A percentile compares a stretch with the other conserved stretches of the same genome.
These are phyloP conservation scores for Synergus itoensis DNA, from an alignment of 2,888 invertebrate genomes.

Conservation along the genomic window DNA sequence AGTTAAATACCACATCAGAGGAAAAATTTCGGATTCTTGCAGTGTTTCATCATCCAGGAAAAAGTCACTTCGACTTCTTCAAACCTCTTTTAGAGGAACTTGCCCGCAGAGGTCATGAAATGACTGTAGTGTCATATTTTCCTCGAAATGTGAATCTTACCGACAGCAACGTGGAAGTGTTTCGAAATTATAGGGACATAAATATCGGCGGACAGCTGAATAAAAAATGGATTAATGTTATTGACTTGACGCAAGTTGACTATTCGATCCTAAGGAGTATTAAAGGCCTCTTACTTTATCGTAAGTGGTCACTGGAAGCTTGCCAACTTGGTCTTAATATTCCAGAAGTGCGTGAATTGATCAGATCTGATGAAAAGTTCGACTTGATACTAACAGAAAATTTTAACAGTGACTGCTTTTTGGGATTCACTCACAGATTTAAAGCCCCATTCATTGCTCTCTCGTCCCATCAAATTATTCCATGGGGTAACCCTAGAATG, in stretches of 20 bases:
- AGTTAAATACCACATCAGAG: neutral
- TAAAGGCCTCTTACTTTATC: neutral
- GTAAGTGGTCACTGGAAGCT: slow-evolving; percentile 11
- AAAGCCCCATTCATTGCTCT: slow-evolving; percentile 82
- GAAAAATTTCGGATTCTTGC: slow-evolving; percentile 80
- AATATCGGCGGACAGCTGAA: slow-evolving; percentile 69
- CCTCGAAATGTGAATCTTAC: slow-evolving; percentile 68
- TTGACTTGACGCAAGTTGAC: neutral
- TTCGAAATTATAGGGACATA: slow-evolving; percentile 82
- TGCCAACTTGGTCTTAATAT: slow-evolving; percentile 77
- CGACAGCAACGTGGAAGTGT: slow-evolving; percentile 71
- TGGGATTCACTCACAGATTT: slow-evolving; percentile 83
- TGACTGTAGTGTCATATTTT: slow-evolving; percentile 85
- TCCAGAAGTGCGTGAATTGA: slow-evolving; percentile 67
- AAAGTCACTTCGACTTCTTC: slow-evolving; percentile 85
- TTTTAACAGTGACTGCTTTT: slow-evolving; percentile 86
- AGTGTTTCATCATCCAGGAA: slow-evolving; percentile 84
- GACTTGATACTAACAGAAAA: slow-evolving; percentile 85
- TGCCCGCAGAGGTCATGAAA: slow-evolving; percentile 82
- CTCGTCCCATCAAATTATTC: slow-evolving; percentile 80
- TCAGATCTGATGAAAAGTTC: slow-evolving; percentile 76
- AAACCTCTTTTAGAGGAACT: slow-evolving; percentile 81
- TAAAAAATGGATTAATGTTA: neutral
- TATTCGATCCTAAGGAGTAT: neutral
- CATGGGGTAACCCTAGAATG: slow-evolving; percentile 81